Evolutionary conservation across 1,140 invertebrate genomes (phyloP).

Genomic region (Euwallacea fornicatus): DNA sequence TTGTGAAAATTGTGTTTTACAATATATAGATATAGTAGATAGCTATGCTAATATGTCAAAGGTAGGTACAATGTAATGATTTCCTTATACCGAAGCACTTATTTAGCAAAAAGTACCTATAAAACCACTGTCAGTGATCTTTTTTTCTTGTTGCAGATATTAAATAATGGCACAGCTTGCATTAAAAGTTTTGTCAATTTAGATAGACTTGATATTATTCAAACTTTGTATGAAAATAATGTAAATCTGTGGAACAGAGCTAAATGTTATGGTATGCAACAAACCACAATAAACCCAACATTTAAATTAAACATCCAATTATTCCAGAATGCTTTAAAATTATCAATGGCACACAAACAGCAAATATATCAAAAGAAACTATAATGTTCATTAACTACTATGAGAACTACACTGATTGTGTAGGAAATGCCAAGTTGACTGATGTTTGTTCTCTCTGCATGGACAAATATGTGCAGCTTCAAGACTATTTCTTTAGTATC

Average conservation of each 20-base stretch:
- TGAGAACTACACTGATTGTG: conserved; percentile 55
- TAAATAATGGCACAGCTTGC: conserved; percentile 56
- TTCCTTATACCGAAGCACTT: neutral
- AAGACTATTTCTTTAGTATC: conserved; percentile 58
- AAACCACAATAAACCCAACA: too few species aligned
- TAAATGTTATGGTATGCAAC: conserved; percentile 59
- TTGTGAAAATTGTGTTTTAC: conserved; percentile 58
- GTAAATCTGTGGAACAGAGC: conserved; percentile 58
- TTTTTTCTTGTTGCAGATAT: conserved; percentile 40
- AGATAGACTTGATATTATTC: conserved; percentile 59
- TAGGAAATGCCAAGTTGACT: conserved; percentile 45
- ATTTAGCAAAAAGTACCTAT: neutral
- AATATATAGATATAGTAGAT: conserved; percentile 56
- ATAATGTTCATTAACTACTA: conserved; percentile 55
- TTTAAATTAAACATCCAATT: neutral
- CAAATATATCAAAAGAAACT: conserved; percentile 54
- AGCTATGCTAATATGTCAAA: conserved; percentile 56
- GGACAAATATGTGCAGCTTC: conserved; percentile 56
- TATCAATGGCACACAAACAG: conserved; percentile 50
- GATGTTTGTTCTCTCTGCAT: conserved; percentile 57
- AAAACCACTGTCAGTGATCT: conserved; percentile 1
- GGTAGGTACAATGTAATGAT: conserved; percentile 43
- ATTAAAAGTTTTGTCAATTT: conserved; percentile 57
- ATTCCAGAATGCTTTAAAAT: conserved; percentile 60
- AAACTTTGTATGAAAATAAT: conserved; percentile 57